Evolutionary conservation across 2,797 vertebrate species (phyloP).

Genomic region (Characodon lateralis): DNA sequence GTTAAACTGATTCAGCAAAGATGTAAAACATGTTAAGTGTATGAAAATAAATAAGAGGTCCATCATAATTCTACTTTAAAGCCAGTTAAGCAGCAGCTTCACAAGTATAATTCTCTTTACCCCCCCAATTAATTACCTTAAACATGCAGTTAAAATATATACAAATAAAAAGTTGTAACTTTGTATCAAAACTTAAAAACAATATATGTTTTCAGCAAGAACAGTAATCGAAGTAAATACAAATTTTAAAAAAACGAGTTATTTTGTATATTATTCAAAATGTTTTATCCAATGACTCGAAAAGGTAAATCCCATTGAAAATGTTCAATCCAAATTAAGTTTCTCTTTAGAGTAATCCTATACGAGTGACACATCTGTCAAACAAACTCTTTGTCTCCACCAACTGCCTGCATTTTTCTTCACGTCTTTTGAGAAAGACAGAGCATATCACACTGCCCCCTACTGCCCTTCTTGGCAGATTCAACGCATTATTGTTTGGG

Average conservation of each 20-base stretch:
- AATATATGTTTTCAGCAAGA: neutral
- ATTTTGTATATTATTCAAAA: neutral
- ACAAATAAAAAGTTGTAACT: neutral
- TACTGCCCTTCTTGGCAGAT: neutral
- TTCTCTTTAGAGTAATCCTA: neutral
- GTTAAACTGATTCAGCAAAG: neutral
- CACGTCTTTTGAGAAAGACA: neutral
- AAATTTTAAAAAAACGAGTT: neutral
- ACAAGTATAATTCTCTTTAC: neutral
- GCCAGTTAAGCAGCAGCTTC: neutral
- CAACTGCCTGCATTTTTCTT: constrained; percentile 38
- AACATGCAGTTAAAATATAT: neutral
- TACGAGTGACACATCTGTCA: constrained; percentile 5
- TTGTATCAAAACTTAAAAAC: neutral
- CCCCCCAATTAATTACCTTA: too few relatives aligned
- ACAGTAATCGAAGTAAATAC: neutral
- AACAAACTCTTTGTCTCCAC: constrained; percentile 11
- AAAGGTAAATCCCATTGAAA: neutral
- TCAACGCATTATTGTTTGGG: neutral
- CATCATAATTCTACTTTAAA: neutral
- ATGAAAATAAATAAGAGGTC: neutral
- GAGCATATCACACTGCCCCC: neutral
- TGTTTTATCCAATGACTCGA: neutral
- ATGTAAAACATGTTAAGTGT: neutral
- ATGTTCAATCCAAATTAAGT: neutral